A percentile compares a stretch with the other conserved stretches of the same genome.
phyloP scores from a whole-genome alignment of 2,113 vertebrate genomes.

The Ctenomys sociabilis region DNA sequence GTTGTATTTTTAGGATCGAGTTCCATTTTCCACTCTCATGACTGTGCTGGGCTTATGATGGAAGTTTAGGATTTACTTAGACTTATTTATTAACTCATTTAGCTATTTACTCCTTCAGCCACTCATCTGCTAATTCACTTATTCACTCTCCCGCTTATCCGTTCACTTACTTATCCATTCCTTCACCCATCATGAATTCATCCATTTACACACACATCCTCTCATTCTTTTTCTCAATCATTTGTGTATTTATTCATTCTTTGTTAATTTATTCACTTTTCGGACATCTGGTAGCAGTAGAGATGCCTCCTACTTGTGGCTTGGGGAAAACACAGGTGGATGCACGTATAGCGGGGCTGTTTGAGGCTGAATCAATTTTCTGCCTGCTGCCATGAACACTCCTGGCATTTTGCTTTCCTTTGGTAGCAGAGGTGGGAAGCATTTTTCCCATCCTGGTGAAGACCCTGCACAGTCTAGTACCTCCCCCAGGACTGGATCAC shows the following conservation, averaged over 20 bases:
- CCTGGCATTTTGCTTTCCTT: background rate
- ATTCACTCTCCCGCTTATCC: background rate
- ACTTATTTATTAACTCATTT: background rate
- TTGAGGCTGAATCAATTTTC: background rate
- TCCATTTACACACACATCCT: background rate
- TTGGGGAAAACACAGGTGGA: background rate
- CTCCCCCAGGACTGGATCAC: background rate
- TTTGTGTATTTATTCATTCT: slow-evolving; percentile 22
- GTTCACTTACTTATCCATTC: background rate
- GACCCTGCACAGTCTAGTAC: background rate
- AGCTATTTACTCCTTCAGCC: background rate
- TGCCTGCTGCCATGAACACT: background rate
- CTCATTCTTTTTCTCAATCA: background rate
- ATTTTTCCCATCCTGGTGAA: background rate
- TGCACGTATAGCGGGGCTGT: too few species aligned
- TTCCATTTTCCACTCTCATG: slow-evolving; percentile 51
- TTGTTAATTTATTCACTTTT: background rate
- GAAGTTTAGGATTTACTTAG: slow-evolving; percentile 24
- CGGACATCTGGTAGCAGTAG: background rate
- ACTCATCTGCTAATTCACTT: background rate
- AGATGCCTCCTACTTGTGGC: background rate
- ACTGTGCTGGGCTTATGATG: slow-evolving; percentile 23
- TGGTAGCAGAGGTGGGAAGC: background rate
- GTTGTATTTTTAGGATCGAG: slow-evolving; percentile 58
- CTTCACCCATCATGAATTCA: background rate